Evolutionary conservation across 2,113 vertebrate genomes (phyloP).

Genomic region (Cyprinodon tularosa): DNA sequence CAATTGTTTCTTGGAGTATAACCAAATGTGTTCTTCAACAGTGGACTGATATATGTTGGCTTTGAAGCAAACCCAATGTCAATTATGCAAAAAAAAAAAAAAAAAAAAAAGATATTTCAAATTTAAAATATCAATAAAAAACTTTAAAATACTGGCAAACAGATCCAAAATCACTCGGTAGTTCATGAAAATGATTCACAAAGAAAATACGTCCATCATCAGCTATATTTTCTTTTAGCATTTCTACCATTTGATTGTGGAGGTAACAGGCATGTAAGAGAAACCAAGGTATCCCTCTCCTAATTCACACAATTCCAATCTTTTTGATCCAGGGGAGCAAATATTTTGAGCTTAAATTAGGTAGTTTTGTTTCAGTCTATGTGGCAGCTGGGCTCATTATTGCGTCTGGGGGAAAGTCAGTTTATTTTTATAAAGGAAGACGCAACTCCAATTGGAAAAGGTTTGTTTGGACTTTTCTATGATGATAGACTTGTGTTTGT

Average conservation of each 20-base stretch:
- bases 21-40: background rate
- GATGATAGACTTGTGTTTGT: background rate
- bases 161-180: background rate
- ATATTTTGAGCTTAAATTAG: background rate
- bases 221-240: background rate
- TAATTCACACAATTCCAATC: background rate
- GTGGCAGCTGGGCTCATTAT: too few species aligned
- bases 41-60: background rate
- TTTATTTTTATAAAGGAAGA: background rate
- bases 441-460: background rate
- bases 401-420: too few species aligned
- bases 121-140: background rate
- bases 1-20: background rate
- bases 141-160: background rate
- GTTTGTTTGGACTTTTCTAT: background rate
- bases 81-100: background rate
- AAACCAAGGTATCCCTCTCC: background rate
- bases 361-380: background rate
- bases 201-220: background rate
- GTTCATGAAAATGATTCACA: background rate
- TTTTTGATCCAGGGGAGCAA: background rate
- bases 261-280: background rate
- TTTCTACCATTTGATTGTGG: background rate
- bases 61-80: background rate
- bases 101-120: too few species aligned